Evolutionary conservation across 1,140 invertebrate species (phyloP), one percentile per base, ranked within the genome.

Genomic region (Heliconius hermathena): DNA sequence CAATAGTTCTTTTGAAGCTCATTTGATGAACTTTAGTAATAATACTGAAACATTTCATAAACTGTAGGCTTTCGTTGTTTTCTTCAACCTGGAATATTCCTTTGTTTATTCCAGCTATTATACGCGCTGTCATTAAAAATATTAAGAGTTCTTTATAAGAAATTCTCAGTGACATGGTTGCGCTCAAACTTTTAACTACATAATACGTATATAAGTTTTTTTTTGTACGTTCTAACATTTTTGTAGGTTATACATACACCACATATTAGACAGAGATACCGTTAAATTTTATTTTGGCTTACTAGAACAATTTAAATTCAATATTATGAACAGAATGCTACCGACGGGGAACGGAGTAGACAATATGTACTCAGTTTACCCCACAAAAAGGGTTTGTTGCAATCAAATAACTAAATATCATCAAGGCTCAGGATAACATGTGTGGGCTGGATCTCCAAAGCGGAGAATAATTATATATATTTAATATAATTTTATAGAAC

Each of bases 31-130:
- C 22, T 66, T 66, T 22, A 66, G 60, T 16, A 29, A 29, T 66
- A 13, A 13, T 29, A 11, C 0, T 26, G 22, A 66, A 29, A 66
- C 60, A 66, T 66, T 66, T 66, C 22, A 66, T 66, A 29, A 66
- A 66, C 26, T 26, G 26, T 8, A 66, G 26, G 60, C 11, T 66
- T 29, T 66, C 60, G 60, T 66, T 26, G 26, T 66, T 66, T 26
- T 66, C 60, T 66, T 66, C 60, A n/a, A 66, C 22, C 22, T 66
- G 60, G 60, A 66, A 29, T 26, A 16, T 26, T 26, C 13, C 26
- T 66, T 26, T 66, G 60, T 66, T 26, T 66, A 26, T 66, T 66
- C 60, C 60, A 66, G 60, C 13, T 29, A 66, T 66, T 66, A 66
- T 66, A 16, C 60, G 26, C 0, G 22, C 60, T 66, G 60, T 66